Base-by-base conservation (phyloP, 1,140 invertebrate genomes). In the Papilio glaucus region DNA sequence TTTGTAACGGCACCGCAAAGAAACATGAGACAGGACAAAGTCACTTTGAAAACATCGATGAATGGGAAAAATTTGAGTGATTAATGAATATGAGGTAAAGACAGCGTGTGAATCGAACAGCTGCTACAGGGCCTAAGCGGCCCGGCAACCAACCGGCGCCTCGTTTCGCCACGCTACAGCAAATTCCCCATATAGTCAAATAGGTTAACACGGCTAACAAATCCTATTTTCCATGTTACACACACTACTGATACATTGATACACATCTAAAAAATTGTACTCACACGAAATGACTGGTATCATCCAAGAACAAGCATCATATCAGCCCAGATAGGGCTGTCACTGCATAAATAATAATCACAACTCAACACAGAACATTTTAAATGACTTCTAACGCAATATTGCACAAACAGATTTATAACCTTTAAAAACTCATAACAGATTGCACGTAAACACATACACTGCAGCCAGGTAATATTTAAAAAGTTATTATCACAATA, bases 281-380 rank as follows among this genome's bases (percentile, higher is more conserved):
- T 91, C 71, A 91, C 89, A 70, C 84, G 75, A 80, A 81, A 83
- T 78, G 82, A 86, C 90, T 82, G 81, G 77, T 91, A 92, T 92
- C 90, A 92, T 92, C 90, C 90, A 92, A 92, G 83, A 88, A 90
- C 77, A 83, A 81, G 81, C 86, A 83, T 92, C 81, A 87, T 90
- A 84, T 83, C 85, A 82, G 83, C 80, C 83, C 87, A 81, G 77
- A 88, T 78, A 84, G 73, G 77, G 85, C 81, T 87, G 81, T 83
- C 90, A 92, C 90, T 88, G 86, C 77, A 86, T 89, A 92, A 89
- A 89, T 91, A 88, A 92, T 90, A 86, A 90, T 91, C 90, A 92
- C 89, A 88, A 89, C 82, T 88, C 80, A 87, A 87, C 90, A 91
- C 88, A 80, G 84, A 91, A 89, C 89, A 90, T 91, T 89, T 88